Evolutionary conservation across 2,797 vertebrate species (phyloP).

Genomic region (Takifugu rubripes): DNA sequence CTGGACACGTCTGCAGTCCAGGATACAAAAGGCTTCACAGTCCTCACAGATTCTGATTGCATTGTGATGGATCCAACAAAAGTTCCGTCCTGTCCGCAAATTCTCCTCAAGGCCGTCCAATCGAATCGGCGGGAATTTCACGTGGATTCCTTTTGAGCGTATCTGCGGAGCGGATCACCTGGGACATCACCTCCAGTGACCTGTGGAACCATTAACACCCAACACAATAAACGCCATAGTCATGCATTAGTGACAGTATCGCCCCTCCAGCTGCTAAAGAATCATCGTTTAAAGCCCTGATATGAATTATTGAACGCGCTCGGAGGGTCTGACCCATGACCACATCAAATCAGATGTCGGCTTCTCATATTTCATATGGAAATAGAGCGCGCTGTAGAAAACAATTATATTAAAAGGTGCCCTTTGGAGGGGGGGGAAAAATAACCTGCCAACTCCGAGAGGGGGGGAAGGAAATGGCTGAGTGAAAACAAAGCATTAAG

Average conservation of each 20-base stretch:
- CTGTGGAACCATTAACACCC: constrained; percentile 46
- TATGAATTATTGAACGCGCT: constrained; percentile 25
- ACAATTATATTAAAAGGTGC: constrained; percentile 55
- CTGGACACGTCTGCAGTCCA: constrained; percentile 44
- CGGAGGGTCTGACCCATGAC: too few species aligned
- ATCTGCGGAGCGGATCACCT: constrained; percentile 38
- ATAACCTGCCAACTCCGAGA: constrained; percentile 38
- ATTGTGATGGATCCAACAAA: constrained; percentile 34
- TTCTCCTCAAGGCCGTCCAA: constrained; percentile 45
- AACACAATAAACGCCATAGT: constrained; percentile 39
- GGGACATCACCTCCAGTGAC: constrained; percentile 63
- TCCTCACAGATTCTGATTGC: constrained; percentile 43
- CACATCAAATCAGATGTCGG: constrained; percentile 27
- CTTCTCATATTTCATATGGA: constrained; percentile 35
- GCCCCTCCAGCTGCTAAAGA: constrained; percentile 4
- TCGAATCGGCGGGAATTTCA: constrained; percentile 12
- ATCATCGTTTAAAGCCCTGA: constrained; percentile 20
- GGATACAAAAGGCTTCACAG: constrained; percentile 64
- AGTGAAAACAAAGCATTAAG: constrained; percentile 31
- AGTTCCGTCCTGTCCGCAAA: constrained; percentile 33
- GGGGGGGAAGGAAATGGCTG: constrained; percentile 51
- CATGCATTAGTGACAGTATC: constrained; percentile 44
- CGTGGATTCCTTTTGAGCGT: constrained; percentile 6
- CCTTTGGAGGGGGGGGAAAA: constrained; percentile 48
- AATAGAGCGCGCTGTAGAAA: constrained; percentile 57